Evolutionary conservation across 2,888 invertebrate species (phyloP), one percentile per base, ranked within the genome.

Genomic region (Arenicola marina): DNA sequence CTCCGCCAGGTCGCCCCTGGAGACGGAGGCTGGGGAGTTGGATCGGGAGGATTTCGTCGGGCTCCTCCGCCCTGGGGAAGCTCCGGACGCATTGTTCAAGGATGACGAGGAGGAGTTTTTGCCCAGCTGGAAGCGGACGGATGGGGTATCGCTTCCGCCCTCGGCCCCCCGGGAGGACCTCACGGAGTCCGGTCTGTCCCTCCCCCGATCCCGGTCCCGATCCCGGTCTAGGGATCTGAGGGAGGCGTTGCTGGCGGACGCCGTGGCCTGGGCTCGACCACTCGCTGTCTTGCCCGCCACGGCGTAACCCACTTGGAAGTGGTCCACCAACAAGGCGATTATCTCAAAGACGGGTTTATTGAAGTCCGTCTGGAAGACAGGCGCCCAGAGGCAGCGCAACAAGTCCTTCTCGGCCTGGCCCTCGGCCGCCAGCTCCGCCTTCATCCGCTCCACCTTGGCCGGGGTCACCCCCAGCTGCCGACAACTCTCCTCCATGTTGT

Each of bases 341-440:
- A 59, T 31, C 43, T 63, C 61, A 1, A 71, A 63, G 55, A 77
- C 71, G 3, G 72, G 66, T 48, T 64, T 70, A 53, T 72, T 72
- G 3, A 69, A 57, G 54, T 79, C 78, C 18, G 71, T 59, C 2
- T 77, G 73, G 1, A 78, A 63, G 18, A 76, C 56, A 15, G 69
- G 59, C 18, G 73, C 67, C 56, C 78, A 66, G 57, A 79, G 68
- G 32, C 73, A 74, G 32, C 73, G 72, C 4, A 79, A 56, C n/a
- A 78, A 70, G 32, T 81, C 81, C 28, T 68, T 66, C 56, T 79
- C 79, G 18, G 78, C 51, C 15, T 78, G 66, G 0, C 79, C 80
- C 46, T 78, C 74, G 2, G 67, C 59, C 0, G 75, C 55, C 24
- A 77, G 62, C 53, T 79, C 77, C 24, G 69, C 66, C 45, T 72